Evolutionary conservation across 2,113 vertebrate species (phyloP).

Genomic region (Antidorcas marsupialis): DNA sequence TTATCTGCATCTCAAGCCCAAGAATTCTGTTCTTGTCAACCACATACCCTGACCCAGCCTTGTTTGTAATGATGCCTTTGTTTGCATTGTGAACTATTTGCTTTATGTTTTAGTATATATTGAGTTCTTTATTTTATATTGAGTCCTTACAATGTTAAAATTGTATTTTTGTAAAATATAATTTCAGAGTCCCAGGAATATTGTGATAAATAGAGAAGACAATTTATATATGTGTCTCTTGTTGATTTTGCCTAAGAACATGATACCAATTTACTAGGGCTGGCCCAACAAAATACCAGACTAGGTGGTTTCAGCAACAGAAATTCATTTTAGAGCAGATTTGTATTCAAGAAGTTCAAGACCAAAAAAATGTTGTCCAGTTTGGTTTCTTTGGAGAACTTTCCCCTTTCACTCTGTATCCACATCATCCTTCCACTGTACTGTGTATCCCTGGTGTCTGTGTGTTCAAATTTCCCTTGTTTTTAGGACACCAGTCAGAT

Average conservation of each 20-base stretch:
- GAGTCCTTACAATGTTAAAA: not conserved
- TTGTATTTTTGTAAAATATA: not conserved
- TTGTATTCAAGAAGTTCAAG: not conserved
- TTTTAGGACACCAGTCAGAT: not conserved
- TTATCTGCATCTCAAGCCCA: not conserved
- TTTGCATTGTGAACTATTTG: not conserved
- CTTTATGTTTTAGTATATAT: not conserved
- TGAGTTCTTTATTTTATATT: not conserved
- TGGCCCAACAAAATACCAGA: not conserved
- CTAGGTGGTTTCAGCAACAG: not conserved
- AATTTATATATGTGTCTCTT: not conserved
- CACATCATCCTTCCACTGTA: not conserved
- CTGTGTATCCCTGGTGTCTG: not conserved
- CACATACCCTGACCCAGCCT: rapidly evolving
- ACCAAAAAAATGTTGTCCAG: not conserved
- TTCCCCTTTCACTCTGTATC: not conserved
- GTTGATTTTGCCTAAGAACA: not conserved
- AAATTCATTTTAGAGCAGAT: not conserved
- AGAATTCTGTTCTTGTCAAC: not conserved
- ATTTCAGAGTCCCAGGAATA: not conserved
- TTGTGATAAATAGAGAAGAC: not conserved
- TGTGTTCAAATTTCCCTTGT: not conserved
- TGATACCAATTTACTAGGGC: not conserved
- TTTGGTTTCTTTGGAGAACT: not conserved
- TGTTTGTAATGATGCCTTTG: not conserved